Conservation (phyloP, 2,797 vertebrate genomes). For the Staurois parvus region DNA sequence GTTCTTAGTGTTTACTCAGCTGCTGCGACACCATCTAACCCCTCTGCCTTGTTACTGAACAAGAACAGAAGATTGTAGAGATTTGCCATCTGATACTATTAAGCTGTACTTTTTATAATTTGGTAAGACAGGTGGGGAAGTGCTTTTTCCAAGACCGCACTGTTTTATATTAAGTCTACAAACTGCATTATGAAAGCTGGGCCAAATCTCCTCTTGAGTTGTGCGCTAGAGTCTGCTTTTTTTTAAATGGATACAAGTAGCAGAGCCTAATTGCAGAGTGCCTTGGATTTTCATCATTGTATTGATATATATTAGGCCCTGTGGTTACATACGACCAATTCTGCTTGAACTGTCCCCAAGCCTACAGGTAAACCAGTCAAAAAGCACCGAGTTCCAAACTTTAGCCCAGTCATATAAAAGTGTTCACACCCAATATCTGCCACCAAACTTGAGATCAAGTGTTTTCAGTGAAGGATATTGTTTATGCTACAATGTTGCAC, state of each 20-base stretch:
- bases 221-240: background rate
- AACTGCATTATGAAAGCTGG: background rate
- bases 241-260: background rate
- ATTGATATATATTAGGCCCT: background rate
- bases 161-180: background rate
- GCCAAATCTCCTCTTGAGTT: background rate
- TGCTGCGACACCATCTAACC: conserved; percentile 9
- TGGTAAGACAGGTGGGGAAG: background rate
- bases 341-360: no score
- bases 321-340: no score
- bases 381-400: no score
- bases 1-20: conserved; percentile 45
- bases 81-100: background rate
- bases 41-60: background rate
- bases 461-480: no score
- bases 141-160: background rate
- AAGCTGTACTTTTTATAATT: background rate
- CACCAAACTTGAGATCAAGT: no score
- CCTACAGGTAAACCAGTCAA: no score
- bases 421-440: no score
- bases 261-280: background rate
- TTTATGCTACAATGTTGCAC: no score
- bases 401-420: no score
- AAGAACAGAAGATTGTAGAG: background rate
- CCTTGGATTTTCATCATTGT: background rate